Conservation (phyloP, 2,113 vertebrate species). For the Psophia crepitans region DNA sequence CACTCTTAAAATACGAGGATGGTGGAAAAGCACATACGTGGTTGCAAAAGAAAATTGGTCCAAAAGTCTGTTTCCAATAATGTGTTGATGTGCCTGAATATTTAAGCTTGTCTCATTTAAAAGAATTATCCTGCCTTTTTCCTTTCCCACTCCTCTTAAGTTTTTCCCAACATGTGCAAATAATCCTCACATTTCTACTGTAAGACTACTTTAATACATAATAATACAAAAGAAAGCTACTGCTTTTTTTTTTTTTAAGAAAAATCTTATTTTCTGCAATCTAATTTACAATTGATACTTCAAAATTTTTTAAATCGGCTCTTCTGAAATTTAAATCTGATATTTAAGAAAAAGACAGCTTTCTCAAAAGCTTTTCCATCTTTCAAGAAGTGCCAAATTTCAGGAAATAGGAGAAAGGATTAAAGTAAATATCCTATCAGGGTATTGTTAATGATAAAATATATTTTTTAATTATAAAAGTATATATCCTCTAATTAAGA, state of each 20-base stretch:
- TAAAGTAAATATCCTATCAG: background rate
- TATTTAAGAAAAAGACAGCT: background rate
- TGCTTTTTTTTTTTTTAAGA: background rate
- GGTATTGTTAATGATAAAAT: background rate
- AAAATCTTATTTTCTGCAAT: background rate
- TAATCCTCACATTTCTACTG: background rate
- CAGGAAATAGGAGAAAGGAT: background rate
- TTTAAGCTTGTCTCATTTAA: background rate
- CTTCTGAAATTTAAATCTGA: background rate
- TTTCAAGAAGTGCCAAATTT: background rate
- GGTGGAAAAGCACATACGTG: background rate
- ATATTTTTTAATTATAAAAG: background rate
- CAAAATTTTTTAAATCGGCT: background rate
- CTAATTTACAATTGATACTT: background rate
- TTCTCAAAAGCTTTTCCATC: background rate
- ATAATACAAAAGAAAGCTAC: background rate
- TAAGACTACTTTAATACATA: background rate
- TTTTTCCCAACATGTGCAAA: background rate
- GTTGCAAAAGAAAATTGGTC: background rate
- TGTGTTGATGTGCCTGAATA: background rate
- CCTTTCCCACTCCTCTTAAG: background rate
- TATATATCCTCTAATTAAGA: background rate
- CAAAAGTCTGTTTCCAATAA: constrained; percentile 37
- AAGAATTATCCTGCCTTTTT: background rate
- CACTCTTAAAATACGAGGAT: background rate